Percentiles rank a stretch among this genome's conserved stretches.
Conservation (phyloP, 2,113 vertebrate genomes). For the Passer montanus region DNA sequence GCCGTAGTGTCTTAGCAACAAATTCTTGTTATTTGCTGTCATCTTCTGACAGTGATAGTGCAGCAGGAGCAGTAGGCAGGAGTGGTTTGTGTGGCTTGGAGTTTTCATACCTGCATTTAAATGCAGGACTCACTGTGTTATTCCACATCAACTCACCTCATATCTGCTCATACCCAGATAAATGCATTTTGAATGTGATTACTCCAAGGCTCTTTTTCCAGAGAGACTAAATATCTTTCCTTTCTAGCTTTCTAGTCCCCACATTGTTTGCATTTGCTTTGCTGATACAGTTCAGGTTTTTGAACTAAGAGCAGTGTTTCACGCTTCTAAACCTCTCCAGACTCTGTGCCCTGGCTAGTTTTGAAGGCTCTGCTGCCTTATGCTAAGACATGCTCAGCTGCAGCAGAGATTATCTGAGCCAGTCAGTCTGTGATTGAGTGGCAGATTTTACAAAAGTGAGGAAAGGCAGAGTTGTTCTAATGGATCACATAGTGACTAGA, state of each 20-base stretch:
- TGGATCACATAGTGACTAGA: not conserved
- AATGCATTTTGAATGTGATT: not conserved
- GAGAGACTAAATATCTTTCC: not conserved
- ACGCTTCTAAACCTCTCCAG: not conserved
- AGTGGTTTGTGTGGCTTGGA: not conserved
- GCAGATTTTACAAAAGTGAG: not conserved
- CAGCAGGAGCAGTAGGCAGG: not conserved
- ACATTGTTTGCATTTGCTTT: not conserved
- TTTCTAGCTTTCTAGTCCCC: not conserved
- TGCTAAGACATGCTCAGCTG: rapidly evolving
- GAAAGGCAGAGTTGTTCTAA: not conserved
- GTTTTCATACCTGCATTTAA: not conserved
- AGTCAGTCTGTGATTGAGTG: not conserved
- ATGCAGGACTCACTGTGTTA: not conserved
- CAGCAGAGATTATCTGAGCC: not conserved
- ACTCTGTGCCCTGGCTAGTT: not conserved
- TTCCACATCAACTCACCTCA: not conserved
- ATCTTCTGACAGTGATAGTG: not conserved
- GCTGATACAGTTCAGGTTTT: not conserved
- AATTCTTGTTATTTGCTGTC: not conserved
- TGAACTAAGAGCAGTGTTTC: not conserved
- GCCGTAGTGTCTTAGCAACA: not conserved
- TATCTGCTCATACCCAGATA: not conserved
- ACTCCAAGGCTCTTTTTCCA: not conserved
- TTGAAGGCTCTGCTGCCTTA: not conserved